Evolutionary conservation across 2,113 vertebrate genomes (phyloP), one percentile per base, ranked within the genome.

Genomic region (Oxyura jamaicensis): DNA sequence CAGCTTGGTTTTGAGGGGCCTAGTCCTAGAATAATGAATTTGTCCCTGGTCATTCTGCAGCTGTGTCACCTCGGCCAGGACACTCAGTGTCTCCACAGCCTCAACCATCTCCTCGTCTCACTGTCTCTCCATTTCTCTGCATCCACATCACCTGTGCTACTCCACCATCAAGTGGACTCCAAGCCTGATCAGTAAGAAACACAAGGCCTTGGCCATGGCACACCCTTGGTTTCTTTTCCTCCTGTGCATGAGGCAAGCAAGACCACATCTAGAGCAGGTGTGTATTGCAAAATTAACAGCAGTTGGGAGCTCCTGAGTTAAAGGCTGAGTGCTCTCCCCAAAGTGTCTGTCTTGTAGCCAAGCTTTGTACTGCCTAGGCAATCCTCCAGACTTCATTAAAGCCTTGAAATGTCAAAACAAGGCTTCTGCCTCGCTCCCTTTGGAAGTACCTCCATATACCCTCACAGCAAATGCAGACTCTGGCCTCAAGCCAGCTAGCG

Each of bases 401-500:
- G 85, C 78, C 81, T 86, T 52, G 55, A 95, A 90, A 91, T 95
- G 79, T 90, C 93, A 95, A 96, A 96, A 87, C 74, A 96, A 89
- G 35, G 28, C 66, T 95, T 88, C 67, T 93, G 59, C 74, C 69
- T 11, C 0, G 0, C 41, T 89, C 63, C 25, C 59, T 86, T 90
- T 41, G 4, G 50, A 81, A 86, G 72, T 73, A 66, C n/a, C 62
- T 95, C 85, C 59, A 9, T 23, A 10, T 1, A 52, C 58, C 33
- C 1, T 36, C 68, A 20, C 66, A 2, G 0, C 69, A 93, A 87
- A 94, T 46, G 78, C 78, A 91, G 93, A 48, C 1, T 0, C 53
- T 96, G 91, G 93, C 91, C 78, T 42, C 62, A 4, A 76, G 87
- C 93, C 95, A 96, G 85, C 13, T 36, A 68, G 71, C 25, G 6